phyloP scores from a whole-genome alignment of 2,113 vertebrate species.

The Epinephelus cyanopodus region DNA sequence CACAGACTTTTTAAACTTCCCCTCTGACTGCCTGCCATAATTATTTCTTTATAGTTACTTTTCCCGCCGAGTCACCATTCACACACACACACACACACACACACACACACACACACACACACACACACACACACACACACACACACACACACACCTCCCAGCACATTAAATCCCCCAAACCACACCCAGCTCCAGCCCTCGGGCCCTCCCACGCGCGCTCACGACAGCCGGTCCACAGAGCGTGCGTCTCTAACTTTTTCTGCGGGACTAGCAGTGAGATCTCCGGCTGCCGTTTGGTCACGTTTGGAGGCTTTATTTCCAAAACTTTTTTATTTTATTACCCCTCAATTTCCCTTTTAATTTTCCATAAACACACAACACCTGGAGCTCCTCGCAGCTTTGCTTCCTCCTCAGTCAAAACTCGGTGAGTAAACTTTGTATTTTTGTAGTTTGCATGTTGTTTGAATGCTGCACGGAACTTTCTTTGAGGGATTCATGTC shows the following conservation, averaged over 20 bases:
- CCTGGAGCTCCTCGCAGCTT: neutral
- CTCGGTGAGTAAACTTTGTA: slow-evolving; percentile 54
- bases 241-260: slow-evolving; percentile 35
- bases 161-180: slow-evolving; percentile 50
- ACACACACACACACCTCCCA: slow-evolving; percentile 5
- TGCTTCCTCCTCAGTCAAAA: neutral
- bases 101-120: slow-evolving; percentile 16
- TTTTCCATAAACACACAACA: neutral
- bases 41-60: slow-evolving; percentile 14
- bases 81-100: slow-evolving; percentile 23
- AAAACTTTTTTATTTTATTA: neutral
- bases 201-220: slow-evolving; percentile 64
- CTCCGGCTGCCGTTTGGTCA: slow-evolving; percentile 43
- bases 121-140: slow-evolving; percentile 9
- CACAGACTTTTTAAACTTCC: slow-evolving; percentile 20
- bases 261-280: slow-evolving; percentile 38
- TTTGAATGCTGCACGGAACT: slow-evolving; percentile 31
- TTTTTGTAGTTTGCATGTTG: slow-evolving; percentile 25
- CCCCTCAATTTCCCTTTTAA: neutral
- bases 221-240: slow-evolving; percentile 4
- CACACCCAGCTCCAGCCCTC: slow-evolving; percentile 75
- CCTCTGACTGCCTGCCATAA: neutral
- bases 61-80: slow-evolving; percentile 29
- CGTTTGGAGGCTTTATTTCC: slow-evolving; percentile 45
- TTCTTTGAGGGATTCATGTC: neutral